Percentiles rank a stretch among this genome's conserved stretches.
These are phyloP conservation scores for Rhinella marina DNA, from an alignment of 2,797 vertebrate genomes.

Conservation along the genomic window DNA sequence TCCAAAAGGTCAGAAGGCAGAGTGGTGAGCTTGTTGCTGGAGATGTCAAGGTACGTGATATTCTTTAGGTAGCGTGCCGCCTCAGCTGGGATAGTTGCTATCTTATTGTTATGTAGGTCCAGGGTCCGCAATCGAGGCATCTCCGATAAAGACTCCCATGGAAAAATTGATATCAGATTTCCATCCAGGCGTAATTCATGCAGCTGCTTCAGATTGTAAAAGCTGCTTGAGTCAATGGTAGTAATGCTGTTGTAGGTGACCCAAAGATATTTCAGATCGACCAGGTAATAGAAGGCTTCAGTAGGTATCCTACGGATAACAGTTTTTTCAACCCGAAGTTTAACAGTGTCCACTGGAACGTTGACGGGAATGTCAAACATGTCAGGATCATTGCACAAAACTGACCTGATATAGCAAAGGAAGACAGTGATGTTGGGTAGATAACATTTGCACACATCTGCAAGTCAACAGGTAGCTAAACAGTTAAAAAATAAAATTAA, in stretches of 20 bases:
- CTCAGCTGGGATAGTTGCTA: constrained; percentile 79
- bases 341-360: constrained; percentile 88
- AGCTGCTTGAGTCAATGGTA: constrained; percentile 84
- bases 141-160: constrained; percentile 91
- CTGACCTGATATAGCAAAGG: constrained; percentile 76
- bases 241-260: constrained; percentile 89
- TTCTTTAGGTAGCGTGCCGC: constrained; percentile 82
- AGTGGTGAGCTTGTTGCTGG: constrained; percentile 90
- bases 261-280: constrained; percentile 91
- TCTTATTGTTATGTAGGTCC: constrained; percentile 91
- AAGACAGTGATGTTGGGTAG: neutral
- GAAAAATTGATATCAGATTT: constrained; percentile 87
- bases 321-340: constrained; percentile 94
- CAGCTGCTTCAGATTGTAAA: constrained; percentile 93
- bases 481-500: no score
- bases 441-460: neutral
- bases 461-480: neutral
- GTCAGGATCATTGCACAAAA: constrained; percentile 93
- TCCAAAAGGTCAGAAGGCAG: constrained; percentile 91
- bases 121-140: constrained; percentile 87
- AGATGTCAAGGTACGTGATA: constrained; percentile 91
- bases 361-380: constrained; percentile 92
- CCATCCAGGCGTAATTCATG: constrained; percentile 93
- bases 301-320: constrained; percentile 82
- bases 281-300: constrained; percentile 95